A percentile compares a stretch with the other conserved stretches of the same genome.
phyloP scores from a whole-genome alignment of 2,888 invertebrate genomes.

The Chrysotoxum bicinctum region DNA sequence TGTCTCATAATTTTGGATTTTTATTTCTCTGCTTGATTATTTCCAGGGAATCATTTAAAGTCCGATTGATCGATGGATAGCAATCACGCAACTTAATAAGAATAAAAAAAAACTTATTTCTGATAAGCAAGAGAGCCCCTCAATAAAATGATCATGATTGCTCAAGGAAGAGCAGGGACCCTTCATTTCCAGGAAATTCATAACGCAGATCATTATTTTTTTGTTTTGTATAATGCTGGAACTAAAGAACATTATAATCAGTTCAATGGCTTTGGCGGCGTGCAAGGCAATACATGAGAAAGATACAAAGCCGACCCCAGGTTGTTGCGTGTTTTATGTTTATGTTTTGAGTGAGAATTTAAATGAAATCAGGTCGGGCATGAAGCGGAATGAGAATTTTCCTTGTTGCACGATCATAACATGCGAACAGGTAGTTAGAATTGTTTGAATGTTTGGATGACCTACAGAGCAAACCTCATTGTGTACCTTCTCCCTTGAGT shows the following conservation, averaged over 20 bases:
- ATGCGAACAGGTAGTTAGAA: slow-evolving; percentile 8
- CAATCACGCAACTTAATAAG: slow-evolving; percentile 47
- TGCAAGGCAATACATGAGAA: neutral
- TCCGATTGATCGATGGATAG: slow-evolving; percentile 61
- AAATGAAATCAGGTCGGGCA: slow-evolving; percentile 23
- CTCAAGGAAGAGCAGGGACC: neutral
- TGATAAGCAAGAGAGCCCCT: slow-evolving; percentile 32
- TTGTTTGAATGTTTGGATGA: neutral
- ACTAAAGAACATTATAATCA: slow-evolving; percentile 20
- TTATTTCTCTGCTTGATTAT: neutral
- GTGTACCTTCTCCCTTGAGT: neutral
- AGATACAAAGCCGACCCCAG: slow-evolving; percentile 1
- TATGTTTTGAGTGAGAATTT: neutral
- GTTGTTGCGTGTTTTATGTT: slow-evolving; percentile 2
- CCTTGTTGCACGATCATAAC: slow-evolving; percentile 7
- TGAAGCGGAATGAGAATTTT: slow-evolving; percentile 14
- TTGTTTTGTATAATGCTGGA: neutral
- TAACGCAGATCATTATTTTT: neutral
- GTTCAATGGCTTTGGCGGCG: slow-evolving; percentile 55
- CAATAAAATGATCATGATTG: neutral
- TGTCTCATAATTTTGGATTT: slow-evolving; percentile 34
- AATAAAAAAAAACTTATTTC: slow-evolving; percentile 1
- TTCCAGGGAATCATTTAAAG: slow-evolving; percentile 25
- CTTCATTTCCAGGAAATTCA: slow-evolving; percentile 1
- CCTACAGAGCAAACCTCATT: slow-evolving; percentile 6